Conservation (phyloP, 2,797 vertebrate species). For the Enteromius fasciolatus region DNA sequence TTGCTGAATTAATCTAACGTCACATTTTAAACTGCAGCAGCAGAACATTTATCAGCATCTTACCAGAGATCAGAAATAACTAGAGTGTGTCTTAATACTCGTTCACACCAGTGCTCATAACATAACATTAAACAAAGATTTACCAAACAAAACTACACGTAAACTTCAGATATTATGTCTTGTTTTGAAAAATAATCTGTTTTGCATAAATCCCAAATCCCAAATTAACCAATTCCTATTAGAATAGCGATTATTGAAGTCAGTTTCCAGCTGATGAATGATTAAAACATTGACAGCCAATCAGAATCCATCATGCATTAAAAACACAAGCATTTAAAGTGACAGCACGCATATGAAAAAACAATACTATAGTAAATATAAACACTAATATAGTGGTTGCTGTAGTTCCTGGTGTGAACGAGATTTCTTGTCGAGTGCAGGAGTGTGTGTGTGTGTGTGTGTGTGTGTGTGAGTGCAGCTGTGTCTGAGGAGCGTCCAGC, state of each 20-base stretch:
- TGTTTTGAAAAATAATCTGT: background rate
- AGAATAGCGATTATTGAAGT: background rate
- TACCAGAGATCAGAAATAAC: background rate
- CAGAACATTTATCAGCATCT: background rate
- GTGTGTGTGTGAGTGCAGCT: slow-evolving; percentile 57
- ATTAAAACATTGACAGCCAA: background rate
- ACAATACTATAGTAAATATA: too few species aligned
- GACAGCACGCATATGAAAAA: background rate
- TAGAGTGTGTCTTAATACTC: background rate
- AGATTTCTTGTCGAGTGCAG: slow-evolving; percentile 32
- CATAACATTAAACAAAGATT: too few species aligned
- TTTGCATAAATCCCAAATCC: background rate
- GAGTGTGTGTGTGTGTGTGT: too few species aligned
- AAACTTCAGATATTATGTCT: too few species aligned
- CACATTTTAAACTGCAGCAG: background rate
- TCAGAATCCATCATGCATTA: background rate
- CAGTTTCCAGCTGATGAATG: background rate
- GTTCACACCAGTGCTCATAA: background rate
- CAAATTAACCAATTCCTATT: background rate
- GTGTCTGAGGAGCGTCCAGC: slow-evolving; percentile 59
- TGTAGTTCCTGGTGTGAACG: slow-evolving; percentile 28
- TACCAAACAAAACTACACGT: background rate
- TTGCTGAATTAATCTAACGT: background rate
- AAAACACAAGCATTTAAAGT: background rate
- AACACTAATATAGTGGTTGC: background rate